phyloP scores from a whole-genome alignment of 2,797 vertebrate species.

The Gobionotothen gibberifrons region DNA sequence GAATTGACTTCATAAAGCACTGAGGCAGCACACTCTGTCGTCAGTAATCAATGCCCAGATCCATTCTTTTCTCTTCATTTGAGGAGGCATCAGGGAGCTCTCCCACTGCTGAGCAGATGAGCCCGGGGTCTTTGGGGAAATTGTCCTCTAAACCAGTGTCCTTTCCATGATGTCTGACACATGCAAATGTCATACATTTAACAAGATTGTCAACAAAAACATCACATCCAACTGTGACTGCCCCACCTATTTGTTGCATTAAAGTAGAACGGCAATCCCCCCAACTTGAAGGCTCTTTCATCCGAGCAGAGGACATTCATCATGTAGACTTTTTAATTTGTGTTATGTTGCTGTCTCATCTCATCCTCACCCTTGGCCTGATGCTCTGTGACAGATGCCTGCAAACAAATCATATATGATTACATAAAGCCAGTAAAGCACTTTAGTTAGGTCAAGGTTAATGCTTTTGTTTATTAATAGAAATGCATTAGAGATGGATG shows the following conservation, averaged over 20 bases:
- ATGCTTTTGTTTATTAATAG: constrained; percentile 75
- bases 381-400: constrained; percentile 69
- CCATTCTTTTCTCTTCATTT: constrained; percentile 78
- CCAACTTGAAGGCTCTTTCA: constrained; percentile 53
- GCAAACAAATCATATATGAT: constrained; percentile 69
- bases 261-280: constrained; percentile 33
- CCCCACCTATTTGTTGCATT: constrained; percentile 32
- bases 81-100: constrained; percentile 56
- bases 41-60: constrained; percentile 81
- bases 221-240: constrained; percentile 28
- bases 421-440: constrained; percentile 63
- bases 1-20: constrained; percentile 84
- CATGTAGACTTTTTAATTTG: constrained; percentile 71
- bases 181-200: constrained; percentile 61
- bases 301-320: constrained; percentile 61
- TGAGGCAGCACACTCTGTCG: constrained; percentile 76
- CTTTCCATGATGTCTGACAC: constrained; percentile 62
- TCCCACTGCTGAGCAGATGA: constrained; percentile 59
- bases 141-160: constrained; percentile 67
- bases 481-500: constrained; percentile 62
- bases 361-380: constrained; percentile 58
- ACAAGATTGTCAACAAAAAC: constrained; percentile 63
- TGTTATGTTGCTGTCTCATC: constrained; percentile 69
- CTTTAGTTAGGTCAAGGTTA: constrained; percentile 67
- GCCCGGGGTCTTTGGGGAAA: constrained; percentile 65